Conservation (phyloP, 2,113 vertebrate species). For the Trematocara marginatum region DNA sequence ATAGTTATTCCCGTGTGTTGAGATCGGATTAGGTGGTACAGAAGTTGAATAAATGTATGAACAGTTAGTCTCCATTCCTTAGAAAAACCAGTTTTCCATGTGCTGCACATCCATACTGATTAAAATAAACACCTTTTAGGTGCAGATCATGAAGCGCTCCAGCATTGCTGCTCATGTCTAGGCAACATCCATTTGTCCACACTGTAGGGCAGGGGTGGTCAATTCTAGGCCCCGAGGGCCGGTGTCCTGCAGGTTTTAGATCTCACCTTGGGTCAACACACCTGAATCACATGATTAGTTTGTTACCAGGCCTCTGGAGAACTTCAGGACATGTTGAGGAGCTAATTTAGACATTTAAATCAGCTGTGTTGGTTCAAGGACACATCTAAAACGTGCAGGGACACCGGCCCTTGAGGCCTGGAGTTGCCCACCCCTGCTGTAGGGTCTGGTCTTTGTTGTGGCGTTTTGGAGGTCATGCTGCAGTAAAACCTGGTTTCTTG, state of each 20-base stretch:
- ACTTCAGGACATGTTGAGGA: no score
- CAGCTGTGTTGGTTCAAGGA: no score
- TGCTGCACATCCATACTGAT: background rate
- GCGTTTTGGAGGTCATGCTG: conserved; percentile 13
- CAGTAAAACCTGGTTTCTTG: conserved; percentile 9
- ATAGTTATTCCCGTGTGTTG: background rate
- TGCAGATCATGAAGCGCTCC: background rate
- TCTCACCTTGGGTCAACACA: no score
- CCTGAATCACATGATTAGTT: no score
- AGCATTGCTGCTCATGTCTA: fast-evolving
- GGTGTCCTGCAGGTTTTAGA: no score
- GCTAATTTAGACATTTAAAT: no score
- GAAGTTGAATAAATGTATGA: background rate
- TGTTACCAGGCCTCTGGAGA: no score
- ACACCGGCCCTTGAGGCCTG: no score
- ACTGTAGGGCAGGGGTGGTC: no score
- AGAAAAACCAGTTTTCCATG: background rate
- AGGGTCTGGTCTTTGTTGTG: conserved; percentile 58
- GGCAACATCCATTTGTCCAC: background rate
- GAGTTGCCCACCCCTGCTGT: no score
- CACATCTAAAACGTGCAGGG: no score
- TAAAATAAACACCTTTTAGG: background rate
- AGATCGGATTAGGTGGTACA: background rate
- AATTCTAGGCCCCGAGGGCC: no score
- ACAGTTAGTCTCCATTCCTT: fast-evolving